Evolutionary conservation across 2,888 invertebrate genomes (phyloP).

Genomic region (Ornithoptera priamus): DNA sequence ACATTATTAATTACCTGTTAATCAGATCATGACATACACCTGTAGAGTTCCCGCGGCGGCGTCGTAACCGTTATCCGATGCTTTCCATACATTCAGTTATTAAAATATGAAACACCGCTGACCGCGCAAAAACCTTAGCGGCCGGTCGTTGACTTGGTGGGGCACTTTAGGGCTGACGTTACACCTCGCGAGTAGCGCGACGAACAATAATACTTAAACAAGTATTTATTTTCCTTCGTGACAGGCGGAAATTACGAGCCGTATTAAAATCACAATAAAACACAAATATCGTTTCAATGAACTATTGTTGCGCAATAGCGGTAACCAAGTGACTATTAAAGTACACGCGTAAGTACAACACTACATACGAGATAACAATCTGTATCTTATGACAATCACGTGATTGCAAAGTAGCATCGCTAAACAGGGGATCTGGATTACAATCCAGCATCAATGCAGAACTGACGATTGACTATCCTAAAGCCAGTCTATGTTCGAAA

Average conservation of each 20-base stretch:
- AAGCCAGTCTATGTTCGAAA: neutral
- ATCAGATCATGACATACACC: slow-evolving; percentile 1
- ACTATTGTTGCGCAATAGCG: slow-evolving; percentile 32
- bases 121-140: slow-evolving; percentile 70
- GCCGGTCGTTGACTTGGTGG: slow-evolving; percentile 73
- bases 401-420: neutral
- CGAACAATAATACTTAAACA: slow-evolving; percentile 48
- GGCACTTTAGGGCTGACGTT: slow-evolving; percentile 76
- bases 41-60: slow-evolving; percentile 8
- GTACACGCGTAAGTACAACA: slow-evolving; percentile 14
- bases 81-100: slow-evolving; percentile 75
- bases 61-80: slow-evolving; percentile 45
- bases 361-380: slow-evolving; percentile 7
- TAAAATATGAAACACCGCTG: slow-evolving; percentile 71
- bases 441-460: neutral
- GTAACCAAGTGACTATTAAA: slow-evolving; percentile 21
- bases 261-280: slow-evolving; percentile 36
- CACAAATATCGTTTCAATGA: slow-evolving; percentile 31
- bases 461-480: neutral
- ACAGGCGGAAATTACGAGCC: slow-evolving; percentile 38
- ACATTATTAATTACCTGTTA: neutral
- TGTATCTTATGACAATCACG: slow-evolving; percentile 6
- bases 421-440: neutral
- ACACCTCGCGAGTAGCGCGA: slow-evolving; percentile 58
- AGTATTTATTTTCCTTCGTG: slow-evolving; percentile 50